Base-by-base conservation (phyloP, 2,113 vertebrate genomes). In the rabbit (Oryctolagus cuniculus) region DNA sequence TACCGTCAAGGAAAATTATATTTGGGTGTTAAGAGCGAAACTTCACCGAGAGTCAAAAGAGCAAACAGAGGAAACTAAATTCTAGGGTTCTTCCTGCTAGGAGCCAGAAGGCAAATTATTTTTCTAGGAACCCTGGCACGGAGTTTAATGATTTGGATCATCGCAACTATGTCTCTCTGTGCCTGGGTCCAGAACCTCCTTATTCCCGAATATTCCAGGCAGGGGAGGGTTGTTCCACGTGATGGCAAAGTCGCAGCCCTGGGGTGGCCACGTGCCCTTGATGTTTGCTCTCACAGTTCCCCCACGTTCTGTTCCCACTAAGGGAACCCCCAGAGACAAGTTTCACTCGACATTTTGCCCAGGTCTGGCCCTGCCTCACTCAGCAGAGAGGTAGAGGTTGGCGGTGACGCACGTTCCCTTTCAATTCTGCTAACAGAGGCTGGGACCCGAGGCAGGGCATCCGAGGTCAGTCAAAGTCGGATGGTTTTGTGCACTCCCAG, bases 161-260 rank as follows among this genome's bases (percentile, higher is more conserved):
- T 31, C 25, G 61, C 25, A 69, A 72, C n/a, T 29, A 34, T 0
- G 8, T 36, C 69, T 69, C 77, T 27, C 6, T 3, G 34, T 4
- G 53, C 13, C 10, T 34, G 3, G 4, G 38, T 51, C 82, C 34
- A 75, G 82, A 83, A 69, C n/a, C 38, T 10, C 49, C 36, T 25
- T 34, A 24, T 51, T 53, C 24, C 27, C 24, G 24, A 51, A 4
- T 34, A 38, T 69, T 53, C 24, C 15, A 6, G 15, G 10, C 16
- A 19, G 22, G 9, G 4, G 17, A 31, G 55, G 2, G 9, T 27
- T 24, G 16, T 27, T n/a, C 8, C 16, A 29, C 0, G 0, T 8
- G 85, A 72, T 5, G 44, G 44, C 44, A 44, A 44, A 44, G 44
- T 44, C 44, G 34, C 64, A 21, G 6, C 79, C 49, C 29, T 63